Conservation (phyloP, 2,888 invertebrate species). For the Dioctria rufipes region DNA sequence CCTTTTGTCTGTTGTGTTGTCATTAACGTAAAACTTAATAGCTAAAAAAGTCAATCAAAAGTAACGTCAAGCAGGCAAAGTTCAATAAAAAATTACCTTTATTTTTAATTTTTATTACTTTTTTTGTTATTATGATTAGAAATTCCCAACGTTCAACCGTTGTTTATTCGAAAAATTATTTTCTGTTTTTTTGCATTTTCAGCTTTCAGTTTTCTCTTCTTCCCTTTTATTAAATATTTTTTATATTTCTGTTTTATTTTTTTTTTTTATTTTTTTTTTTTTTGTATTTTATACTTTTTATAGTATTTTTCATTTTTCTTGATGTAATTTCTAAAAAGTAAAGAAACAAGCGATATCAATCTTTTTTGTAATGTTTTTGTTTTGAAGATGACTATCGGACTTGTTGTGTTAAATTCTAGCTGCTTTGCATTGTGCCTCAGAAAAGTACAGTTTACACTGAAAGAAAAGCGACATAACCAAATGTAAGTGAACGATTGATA, state of each 20-base stretch:
- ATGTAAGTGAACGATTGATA: too few species aligned
- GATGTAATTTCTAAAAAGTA: constrained; percentile 19
- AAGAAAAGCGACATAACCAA: not conserved
- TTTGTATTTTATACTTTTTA: constrained; percentile 14
- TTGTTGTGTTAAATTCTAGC: constrained; percentile 6
- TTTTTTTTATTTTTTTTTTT: constrained; percentile 20
- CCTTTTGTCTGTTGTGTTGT: not conserved
- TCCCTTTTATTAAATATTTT: constrained; percentile 22
- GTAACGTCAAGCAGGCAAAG: constrained; percentile 23
- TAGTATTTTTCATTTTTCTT: constrained; percentile 2
- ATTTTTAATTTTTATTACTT: not conserved
- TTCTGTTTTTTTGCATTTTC: not conserved
- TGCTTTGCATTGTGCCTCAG: constrained; percentile 13
- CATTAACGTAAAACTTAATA: constrained; percentile 9
- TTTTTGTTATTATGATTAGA: not conserved
- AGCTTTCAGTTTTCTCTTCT: constrained; percentile 44
- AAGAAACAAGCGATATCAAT: constrained; percentile 32
- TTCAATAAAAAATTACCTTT: constrained; percentile 39
- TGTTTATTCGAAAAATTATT: not conserved
- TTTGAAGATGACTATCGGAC: constrained; percentile 4
- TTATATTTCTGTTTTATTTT: constrained; percentile 5
- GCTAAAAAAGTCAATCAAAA: constrained; percentile 10
- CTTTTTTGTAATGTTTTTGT: not conserved
- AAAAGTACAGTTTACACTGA: constrained; percentile 41
- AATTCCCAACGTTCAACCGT: constrained; percentile 19